phyloP scores from a whole-genome alignment of 2,113 vertebrate genomes.

The Tilapia sparmanii region DNA sequence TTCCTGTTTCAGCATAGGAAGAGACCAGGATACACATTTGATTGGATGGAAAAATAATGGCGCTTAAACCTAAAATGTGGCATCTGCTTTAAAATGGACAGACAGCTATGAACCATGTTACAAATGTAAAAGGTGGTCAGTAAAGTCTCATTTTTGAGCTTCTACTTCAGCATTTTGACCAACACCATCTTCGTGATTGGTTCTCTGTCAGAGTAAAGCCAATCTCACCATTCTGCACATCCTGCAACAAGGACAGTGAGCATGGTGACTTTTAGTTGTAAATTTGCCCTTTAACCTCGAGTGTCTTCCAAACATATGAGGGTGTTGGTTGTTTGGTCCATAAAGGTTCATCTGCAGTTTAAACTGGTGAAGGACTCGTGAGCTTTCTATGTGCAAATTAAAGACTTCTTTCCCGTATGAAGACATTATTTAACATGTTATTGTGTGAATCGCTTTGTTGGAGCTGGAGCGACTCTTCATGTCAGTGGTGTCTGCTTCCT shows the following conservation, averaged over 20 bases:
- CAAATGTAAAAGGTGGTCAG: neutral
- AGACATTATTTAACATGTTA: neutral
- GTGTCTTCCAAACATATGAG: neutral
- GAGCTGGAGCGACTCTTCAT: neutral
- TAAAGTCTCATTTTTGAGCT: neutral
- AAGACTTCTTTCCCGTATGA: neutral
- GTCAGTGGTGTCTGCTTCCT: neutral
- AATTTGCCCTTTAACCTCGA: neutral
- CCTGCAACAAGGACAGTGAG: neutral
- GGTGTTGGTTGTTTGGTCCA: neutral
- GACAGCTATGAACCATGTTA: neutral
- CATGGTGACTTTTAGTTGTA: neutral
- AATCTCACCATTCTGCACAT: neutral
- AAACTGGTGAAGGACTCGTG: neutral
- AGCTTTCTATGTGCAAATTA: neutral
- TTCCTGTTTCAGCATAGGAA: neutral
- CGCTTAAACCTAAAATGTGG: neutral
- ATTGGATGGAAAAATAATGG: neutral
- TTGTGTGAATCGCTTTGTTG: neutral
- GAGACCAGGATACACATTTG: neutral
- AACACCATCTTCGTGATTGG: neutral
- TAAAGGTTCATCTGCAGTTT: rapidly evolving
- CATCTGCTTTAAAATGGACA: neutral
- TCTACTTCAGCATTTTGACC: neutral
- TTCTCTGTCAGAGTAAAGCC: neutral